Evolutionary conservation across 2,113 vertebrate genomes (phyloP).

Genomic region (Clarias magur): DNA sequence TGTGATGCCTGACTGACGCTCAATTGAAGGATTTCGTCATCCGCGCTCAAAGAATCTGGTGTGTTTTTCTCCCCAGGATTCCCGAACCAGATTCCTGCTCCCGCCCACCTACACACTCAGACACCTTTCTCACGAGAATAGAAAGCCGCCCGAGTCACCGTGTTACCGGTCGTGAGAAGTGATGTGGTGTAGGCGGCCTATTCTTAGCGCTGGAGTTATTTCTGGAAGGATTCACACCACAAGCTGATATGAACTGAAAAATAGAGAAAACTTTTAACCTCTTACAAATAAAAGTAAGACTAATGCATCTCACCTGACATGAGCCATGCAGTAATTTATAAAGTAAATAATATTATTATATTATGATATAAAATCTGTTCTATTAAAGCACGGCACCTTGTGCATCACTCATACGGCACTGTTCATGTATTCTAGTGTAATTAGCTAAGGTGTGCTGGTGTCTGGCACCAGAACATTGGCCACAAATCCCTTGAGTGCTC

Average conservation of each 20-base stretch:
- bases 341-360: too few species aligned
- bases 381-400: too few species aligned
- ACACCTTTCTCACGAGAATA: slow-evolving; percentile 29
- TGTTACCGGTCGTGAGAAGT: neutral
- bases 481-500: too few species aligned
- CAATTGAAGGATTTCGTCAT: too few species aligned
- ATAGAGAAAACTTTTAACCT: neutral
- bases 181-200: slow-evolving; percentile 24
- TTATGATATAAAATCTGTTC: neutral
- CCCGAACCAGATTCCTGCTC: neutral
- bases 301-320: neutral
- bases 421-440: neutral
- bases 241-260: neutral
- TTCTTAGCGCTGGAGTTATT: slow-evolving; percentile 1
- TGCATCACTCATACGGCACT: neutral
- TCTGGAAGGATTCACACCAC: neutral
- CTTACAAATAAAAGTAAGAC: neutral
- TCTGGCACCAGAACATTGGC: too few species aligned
- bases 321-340: neutral
- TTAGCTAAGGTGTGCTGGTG: neutral
- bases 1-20: too few species aligned
- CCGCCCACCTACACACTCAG: neutral
- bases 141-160: neutral
- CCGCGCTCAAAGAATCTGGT: neutral
- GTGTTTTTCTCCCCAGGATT: neutral